Percentiles rank a stretch among this genome's conserved stretches.
Conservation (phyloP, 2,797 vertebrate genomes). For the Eospalax fontanierii region DNA sequence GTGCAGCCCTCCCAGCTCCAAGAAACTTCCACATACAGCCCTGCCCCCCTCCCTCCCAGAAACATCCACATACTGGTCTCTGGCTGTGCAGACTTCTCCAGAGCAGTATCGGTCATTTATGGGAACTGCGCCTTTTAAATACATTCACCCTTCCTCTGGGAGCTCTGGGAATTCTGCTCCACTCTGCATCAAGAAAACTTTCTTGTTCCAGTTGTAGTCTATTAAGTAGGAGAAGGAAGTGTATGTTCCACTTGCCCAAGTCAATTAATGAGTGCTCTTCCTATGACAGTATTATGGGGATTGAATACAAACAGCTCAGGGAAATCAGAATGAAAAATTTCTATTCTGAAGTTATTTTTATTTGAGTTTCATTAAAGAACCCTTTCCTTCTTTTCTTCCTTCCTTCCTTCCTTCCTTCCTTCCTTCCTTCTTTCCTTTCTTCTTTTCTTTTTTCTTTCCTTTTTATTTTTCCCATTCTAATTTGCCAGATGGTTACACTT, state of each 20-base stretch:
- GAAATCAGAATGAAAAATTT: not conserved
- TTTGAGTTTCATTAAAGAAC: not conserved
- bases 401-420: not conserved
- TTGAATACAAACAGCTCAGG: not conserved
- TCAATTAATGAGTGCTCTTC: not conserved
- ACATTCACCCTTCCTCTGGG: not conserved
- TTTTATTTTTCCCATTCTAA: not conserved
- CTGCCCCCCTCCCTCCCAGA: not conserved
- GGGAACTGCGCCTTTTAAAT: not conserved
- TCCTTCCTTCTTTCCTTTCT: fast-evolving
- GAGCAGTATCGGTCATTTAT: not conserved
- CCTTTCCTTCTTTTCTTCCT: no score
- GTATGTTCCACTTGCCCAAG: not conserved
- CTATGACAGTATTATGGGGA: not conserved
- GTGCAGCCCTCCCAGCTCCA: not conserved
- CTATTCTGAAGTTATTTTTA: not conserved
- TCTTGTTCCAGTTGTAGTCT: not conserved
- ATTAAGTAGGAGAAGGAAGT: not conserved
- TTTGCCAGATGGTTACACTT: not conserved
- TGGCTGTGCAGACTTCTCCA: not conserved
- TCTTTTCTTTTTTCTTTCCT: no score
- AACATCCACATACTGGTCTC: not conserved
- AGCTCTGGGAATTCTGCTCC: conserved; percentile 4
- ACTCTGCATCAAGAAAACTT: not conserved
- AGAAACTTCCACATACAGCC: not conserved